Percentiles rank a stretch among this genome's conserved stretches.
phyloP scores from a whole-genome alignment of 2,113 vertebrate genomes.

The Zapus hudsonius region DNA sequence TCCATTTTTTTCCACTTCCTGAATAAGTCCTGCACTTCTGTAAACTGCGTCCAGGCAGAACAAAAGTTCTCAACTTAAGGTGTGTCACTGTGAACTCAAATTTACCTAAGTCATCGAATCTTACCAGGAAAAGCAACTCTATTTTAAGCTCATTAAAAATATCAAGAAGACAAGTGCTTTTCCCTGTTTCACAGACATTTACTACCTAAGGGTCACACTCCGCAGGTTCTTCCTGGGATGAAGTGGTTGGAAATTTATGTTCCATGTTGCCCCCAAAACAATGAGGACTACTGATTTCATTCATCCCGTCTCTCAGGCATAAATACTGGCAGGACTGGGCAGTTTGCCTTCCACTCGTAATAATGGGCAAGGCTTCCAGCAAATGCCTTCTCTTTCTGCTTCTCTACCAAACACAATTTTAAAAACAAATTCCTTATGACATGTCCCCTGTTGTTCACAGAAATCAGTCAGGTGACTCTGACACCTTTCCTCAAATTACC shows the following conservation, averaged over 20 bases:
- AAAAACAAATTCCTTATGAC: background rate
- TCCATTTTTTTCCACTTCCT: background rate
- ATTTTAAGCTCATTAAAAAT: conserved; percentile 10
- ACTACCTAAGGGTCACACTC: background rate
- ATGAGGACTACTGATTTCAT: background rate
- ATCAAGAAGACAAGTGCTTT: background rate
- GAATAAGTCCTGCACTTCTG: background rate
- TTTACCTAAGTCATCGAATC: background rate
- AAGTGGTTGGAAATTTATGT: background rate
- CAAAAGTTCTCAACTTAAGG: background rate
- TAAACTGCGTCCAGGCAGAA: conserved; percentile 13
- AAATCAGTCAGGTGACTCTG: background rate
- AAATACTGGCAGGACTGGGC: background rate
- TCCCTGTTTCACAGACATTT: background rate
- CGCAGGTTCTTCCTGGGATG: background rate
- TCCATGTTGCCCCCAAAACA: background rate
- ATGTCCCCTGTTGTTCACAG: background rate
- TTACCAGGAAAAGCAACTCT: conserved; percentile 6
- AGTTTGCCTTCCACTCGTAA: fast-evolving
- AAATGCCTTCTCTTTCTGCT: background rate
- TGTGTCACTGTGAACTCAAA: background rate
- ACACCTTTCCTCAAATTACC: background rate
- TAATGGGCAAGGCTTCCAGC: background rate
- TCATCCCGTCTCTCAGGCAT: background rate
- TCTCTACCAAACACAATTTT: background rate